Percentiles rank a stretch among this genome's conserved stretches.
These are phyloP conservation scores for Platanista minor DNA, from an alignment of 2,113 vertebrate genomes.

Conservation along the genomic window DNA sequence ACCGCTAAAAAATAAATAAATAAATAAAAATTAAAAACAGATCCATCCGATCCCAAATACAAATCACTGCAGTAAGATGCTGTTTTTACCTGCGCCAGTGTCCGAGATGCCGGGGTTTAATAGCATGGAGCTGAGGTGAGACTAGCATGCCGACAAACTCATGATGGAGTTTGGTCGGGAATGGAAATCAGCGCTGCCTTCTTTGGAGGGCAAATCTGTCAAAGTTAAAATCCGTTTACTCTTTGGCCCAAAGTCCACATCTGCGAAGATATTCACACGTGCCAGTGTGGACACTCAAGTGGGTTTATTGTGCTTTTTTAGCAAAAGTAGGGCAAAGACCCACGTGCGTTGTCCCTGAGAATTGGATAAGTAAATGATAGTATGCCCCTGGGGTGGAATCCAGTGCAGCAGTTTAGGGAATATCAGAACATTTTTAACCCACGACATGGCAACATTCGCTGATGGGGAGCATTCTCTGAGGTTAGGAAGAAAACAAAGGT, in stretches of 20 bases:
- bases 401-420: rapidly evolving
- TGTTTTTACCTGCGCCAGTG: rapidly evolving
- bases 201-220: rapidly evolving
- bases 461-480: neutral
- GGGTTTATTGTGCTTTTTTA: neutral
- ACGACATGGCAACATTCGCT: rapidly evolving
- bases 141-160: rapidly evolving
- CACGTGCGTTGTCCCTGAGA: neutral
- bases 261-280: rapidly evolving
- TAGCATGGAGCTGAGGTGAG: neutral
- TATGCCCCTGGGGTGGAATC: rapidly evolving
- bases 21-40: neutral
- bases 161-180: rapidly evolving
- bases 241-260: neutral
- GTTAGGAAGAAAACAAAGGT: neutral
- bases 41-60: neutral
- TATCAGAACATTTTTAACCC: neutral
- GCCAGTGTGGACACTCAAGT: rapidly evolving
- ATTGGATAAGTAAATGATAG: rapidly evolving
- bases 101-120: rapidly evolving
- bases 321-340: neutral
- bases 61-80: rapidly evolving
- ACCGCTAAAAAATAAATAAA: no score
- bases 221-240: neutral
- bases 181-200: neutral